Conservation (phyloP, 2,888 invertebrate species). For the Crepidodera aurea region DNA sequence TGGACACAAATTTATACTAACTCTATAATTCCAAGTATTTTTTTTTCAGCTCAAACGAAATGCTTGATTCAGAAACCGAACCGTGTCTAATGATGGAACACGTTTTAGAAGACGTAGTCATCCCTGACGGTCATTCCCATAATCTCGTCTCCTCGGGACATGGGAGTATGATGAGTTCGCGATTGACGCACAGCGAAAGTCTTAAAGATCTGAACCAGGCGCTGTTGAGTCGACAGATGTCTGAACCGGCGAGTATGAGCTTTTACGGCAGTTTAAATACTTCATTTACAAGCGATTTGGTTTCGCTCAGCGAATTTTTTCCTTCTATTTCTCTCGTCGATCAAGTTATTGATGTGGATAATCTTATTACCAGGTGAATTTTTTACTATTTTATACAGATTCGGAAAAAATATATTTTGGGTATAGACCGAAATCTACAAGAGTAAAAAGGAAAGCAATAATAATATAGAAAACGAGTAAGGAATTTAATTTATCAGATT, state of each 20-base stretch:
- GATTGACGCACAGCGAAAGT: conserved; percentile 67
- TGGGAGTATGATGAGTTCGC: conserved; percentile 62
- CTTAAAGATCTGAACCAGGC: conserved; percentile 81
- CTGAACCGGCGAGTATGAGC: conserved; percentile 53
- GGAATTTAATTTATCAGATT: too few relatives aligned
- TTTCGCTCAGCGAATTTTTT: conserved; percentile 59
- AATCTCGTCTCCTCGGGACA: conserved; percentile 73
- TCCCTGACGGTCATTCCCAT: conserved; percentile 71
- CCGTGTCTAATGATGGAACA: conserved; percentile 85
- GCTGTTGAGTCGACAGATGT: conserved; percentile 72
- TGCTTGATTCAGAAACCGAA: conserved; percentile 84
- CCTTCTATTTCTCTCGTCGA: conserved; percentile 71
- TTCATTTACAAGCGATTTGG: conserved; percentile 54
- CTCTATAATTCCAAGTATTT: not conserved
- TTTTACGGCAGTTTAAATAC: conserved; percentile 59
- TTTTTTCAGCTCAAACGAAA: conserved; percentile 72
- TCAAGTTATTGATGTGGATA: conserved; percentile 79
- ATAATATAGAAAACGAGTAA: too few relatives aligned
- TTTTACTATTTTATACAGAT: not conserved
- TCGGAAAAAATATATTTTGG: too few relatives aligned
- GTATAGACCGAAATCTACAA: too few relatives aligned
- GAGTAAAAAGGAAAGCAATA: too few relatives aligned
- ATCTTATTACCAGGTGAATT: conserved; percentile 70
- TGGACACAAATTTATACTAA: too few relatives aligned
- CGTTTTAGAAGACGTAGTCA: conserved; percentile 71